These are phyloP conservation scores for Calameuta pallipes DNA, from an alignment of 2,888 invertebrate genomes.

Conservation along the genomic window DNA sequence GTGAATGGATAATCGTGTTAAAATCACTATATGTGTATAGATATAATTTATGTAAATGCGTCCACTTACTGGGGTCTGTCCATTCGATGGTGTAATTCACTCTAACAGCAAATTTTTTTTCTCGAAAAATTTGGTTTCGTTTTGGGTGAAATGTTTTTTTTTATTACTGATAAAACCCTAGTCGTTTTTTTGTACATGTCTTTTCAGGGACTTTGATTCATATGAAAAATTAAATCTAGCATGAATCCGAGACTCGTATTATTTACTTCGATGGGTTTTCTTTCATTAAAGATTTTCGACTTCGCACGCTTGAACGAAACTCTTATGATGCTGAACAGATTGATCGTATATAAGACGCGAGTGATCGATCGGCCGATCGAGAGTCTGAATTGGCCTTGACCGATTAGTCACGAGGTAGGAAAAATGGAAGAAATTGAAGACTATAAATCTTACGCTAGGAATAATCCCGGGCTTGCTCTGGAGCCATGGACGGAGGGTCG, in stretches of 20 bases:
- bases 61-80: too few relatives aligned
- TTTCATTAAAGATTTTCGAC: not conserved
- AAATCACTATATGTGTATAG: too few relatives aligned
- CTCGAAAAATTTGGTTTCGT: not conserved
- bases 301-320: not conserved
- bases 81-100: not conserved
- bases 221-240: not conserved
- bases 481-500: not conserved
- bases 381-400: not conserved
- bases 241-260: not conserved
- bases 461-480: not conserved
- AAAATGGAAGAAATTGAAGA: slow-evolving; percentile 7
- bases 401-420: not conserved
- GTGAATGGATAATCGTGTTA: too few relatives aligned
- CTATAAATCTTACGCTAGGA: not conserved
- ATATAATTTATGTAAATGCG: too few relatives aligned
- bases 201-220: not conserved
- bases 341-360: not conserved
- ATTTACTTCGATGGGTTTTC: not conserved
- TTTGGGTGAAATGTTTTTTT: not conserved
- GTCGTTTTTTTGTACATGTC: not conserved
- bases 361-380: not conserved
- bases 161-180: not conserved
- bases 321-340: not conserved
- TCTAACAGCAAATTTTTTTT: not conserved